Evolutionary conservation across 2,888 invertebrate species (phyloP).

Genomic region (Invenusta paracnida): DNA sequence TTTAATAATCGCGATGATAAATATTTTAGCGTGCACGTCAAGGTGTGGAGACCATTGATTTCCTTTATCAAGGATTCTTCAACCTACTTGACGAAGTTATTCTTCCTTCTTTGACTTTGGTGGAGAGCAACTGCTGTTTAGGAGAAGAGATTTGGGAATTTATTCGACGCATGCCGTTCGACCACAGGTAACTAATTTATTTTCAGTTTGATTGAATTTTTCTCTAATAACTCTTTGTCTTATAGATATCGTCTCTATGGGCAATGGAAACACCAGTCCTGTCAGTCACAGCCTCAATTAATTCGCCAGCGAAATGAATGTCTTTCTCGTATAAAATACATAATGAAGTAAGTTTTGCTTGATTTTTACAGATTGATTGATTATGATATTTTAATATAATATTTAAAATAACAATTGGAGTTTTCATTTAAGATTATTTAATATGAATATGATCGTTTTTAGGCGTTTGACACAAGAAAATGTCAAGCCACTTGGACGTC

Average conservation of each 20-base stretch:
- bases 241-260: slow-evolving; percentile 79
- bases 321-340: slow-evolving; percentile 83
- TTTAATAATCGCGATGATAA: background rate
- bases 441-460: slow-evolving; percentile 42
- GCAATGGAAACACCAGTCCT: slow-evolving; percentile 89
- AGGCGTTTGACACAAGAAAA: slow-evolving; percentile 83
- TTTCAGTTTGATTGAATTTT: background rate
- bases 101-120: slow-evolving; percentile 80
- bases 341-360: slow-evolving; percentile 78
- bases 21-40: background rate
- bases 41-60: slow-evolving; percentile 22
- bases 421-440: background rate
- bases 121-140: slow-evolving; percentile 89
- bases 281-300: slow-evolving; percentile 75
- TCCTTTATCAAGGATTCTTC: slow-evolving; percentile 72
- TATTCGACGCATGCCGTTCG: slow-evolving; percentile 61
- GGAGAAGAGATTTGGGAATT: slow-evolving; percentile 92
- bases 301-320: slow-evolving; percentile 78
- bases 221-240: too few species aligned
- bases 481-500: slow-evolving; percentile 88
- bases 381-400: background rate
- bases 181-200: slow-evolving; percentile 52
- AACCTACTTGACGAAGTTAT: slow-evolving; percentile 81
- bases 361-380: background rate
- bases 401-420: too few species aligned